Percentiles rank a stretch among this genome's conserved stretches.
Evolutionary conservation across 2,797 vertebrate species (phyloP).

Genomic region (Gadopsis bispinosus): DNA sequence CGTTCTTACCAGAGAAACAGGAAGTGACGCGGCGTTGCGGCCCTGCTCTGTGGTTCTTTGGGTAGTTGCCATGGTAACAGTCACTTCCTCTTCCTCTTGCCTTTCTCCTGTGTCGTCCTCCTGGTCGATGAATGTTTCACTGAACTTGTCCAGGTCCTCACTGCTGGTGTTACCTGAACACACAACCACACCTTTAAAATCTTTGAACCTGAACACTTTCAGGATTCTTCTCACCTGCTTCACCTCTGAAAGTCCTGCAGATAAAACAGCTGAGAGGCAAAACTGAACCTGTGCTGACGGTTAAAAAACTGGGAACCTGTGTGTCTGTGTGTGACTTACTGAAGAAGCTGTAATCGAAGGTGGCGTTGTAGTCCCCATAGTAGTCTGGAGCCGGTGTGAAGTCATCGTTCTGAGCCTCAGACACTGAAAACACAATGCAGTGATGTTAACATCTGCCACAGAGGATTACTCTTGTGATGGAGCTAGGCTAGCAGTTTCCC

Average conservation of each 20-base stretch:
- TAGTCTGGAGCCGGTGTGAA: slow-evolving; percentile 67
- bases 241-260: too few relatives aligned
- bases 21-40: slow-evolving; percentile 17
- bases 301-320: too few relatives aligned
- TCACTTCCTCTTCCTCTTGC: neutral
- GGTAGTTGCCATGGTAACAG: slow-evolving; percentile 25
- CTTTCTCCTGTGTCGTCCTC: slow-evolving; percentile 1
- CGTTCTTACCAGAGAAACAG: slow-evolving; percentile 49
- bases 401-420: slow-evolving; percentile 40
- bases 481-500: slow-evolving; percentile 3
- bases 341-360: slow-evolving; percentile 76
- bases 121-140: neutral
- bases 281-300: neutral
- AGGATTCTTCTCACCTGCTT: too few relatives aligned
- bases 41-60: neutral
- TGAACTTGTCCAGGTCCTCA: slow-evolving; percentile 65
- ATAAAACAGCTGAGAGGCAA: too few relatives aligned
- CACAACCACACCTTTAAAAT: neutral
- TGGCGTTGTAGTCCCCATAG: slow-evolving; percentile 70
- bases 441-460: neutral
- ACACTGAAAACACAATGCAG: slow-evolving; percentile 40
- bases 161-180: slow-evolving; percentile 67
- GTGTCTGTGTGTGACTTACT: slow-evolving; percentile 66
- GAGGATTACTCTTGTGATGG: too few relatives aligned
- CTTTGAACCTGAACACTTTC: neutral